phyloP scores from a whole-genome alignment of 1,140 invertebrate species.

The Drosophila baimaii region DNA sequence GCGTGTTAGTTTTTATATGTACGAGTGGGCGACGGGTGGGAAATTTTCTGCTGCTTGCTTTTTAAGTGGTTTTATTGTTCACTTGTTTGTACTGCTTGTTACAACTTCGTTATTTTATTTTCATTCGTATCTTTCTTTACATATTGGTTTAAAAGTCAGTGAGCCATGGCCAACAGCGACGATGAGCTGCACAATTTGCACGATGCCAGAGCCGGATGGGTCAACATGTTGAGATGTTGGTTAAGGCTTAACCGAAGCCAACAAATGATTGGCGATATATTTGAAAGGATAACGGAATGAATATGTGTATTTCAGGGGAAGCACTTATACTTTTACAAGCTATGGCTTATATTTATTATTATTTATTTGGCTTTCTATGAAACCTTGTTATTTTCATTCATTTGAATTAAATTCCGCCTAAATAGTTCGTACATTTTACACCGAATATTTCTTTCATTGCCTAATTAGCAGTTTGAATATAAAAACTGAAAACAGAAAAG shows the following conservation, averaged over 20 bases:
- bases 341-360: neutral
- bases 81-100: conserved; percentile 63
- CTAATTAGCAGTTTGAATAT: conserved; percentile 1
- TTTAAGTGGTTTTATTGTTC: conserved; percentile 76
- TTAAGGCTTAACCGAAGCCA: conserved; percentile 2
- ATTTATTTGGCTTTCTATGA: neutral
- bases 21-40: conserved; percentile 31
- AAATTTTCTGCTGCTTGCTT: conserved; percentile 54
- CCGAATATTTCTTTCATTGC: neutral
- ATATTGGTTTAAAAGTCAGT: conserved; percentile 52
- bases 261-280: conserved; percentile 6
- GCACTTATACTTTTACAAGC: neutral
- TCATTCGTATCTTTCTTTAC: conserved; percentile 36
- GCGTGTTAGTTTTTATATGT: conserved; percentile 73
- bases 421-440: neutral
- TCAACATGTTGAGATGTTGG: conserved; percentile 42
- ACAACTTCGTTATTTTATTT: conserved; percentile 44
- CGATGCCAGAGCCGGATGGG: conserved; percentile 30
- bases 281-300: neutral
- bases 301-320: neutral
- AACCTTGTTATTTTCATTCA: neutral
- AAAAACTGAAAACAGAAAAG: neutral
- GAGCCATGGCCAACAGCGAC: conserved; percentile 38
- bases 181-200: conserved; percentile 44
- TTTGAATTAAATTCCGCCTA: no score